A percentile compares a stretch with the other conserved stretches of the same genome.
These are phyloP conservation scores for Drosophila villosipedis DNA, from an alignment of 2,888 invertebrate genomes.

Conservation along the genomic window DNA sequence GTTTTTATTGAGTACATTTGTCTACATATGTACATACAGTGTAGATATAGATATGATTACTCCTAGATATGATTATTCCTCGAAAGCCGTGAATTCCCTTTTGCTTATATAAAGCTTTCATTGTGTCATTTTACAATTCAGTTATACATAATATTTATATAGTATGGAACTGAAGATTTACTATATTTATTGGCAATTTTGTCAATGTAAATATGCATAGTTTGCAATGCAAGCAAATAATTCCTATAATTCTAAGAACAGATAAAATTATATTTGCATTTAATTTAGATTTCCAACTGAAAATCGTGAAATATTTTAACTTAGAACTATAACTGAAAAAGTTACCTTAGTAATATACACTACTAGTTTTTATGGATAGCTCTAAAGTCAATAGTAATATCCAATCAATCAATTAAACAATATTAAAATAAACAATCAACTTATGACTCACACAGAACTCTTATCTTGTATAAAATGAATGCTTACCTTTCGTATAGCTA, in stretches of 20 bases:
- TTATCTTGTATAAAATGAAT: constrained; percentile 8
- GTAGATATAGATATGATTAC: not conserved
- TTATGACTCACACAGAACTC: constrained; percentile 27
- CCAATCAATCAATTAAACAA: constrained; percentile 36
- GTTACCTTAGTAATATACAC: not conserved
- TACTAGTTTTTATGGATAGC: not conserved
- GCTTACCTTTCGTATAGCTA: constrained; percentile 32
- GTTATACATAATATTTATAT: not conserved
- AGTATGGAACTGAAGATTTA: not conserved
- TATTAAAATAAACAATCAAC: constrained; percentile 13
- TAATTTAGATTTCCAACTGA: not conserved
- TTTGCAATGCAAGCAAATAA: too few relatives aligned
- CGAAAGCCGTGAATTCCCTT: not conserved
- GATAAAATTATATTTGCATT: not conserved
- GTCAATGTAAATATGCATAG: not conserved
- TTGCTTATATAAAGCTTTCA: not conserved
- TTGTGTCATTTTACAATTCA: not conserved
- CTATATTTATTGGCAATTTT: not conserved
- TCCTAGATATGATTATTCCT: constrained; percentile 9
- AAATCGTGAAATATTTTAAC: not conserved
- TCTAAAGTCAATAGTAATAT: not conserved
- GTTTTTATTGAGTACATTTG: not conserved
- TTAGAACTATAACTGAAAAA: not conserved
- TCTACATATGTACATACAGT: not conserved
- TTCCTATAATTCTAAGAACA: not conserved